Percentiles rank a stretch among this genome's conserved stretches.
Evolutionary conservation across 2,113 vertebrate genomes (phyloP).

Genomic region (Rhodinocichla rosea): DNA sequence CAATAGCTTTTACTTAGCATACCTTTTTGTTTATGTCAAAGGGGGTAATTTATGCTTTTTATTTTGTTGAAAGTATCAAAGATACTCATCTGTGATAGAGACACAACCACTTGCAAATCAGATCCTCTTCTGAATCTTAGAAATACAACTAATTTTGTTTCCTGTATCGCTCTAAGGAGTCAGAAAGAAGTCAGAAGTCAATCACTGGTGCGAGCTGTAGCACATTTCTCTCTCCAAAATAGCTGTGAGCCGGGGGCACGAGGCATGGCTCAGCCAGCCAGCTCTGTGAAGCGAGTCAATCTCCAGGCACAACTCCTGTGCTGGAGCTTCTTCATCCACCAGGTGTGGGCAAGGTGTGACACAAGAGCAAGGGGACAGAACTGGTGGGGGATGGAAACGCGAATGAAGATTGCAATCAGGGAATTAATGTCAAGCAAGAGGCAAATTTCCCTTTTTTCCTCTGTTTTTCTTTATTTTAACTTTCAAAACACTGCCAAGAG

Average conservation of each 20-base stretch:
- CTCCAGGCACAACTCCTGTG: background rate
- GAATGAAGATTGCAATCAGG: background rate
- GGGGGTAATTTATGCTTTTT: background rate
- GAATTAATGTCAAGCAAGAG: background rate
- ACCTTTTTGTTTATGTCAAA: background rate
- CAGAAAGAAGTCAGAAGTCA: background rate
- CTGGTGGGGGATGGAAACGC: background rate
- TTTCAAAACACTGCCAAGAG: background rate
- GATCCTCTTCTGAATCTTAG: background rate
- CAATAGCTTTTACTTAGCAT: background rate
- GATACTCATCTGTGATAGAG: background rate
- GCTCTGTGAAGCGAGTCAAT: background rate
- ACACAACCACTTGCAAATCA: background rate
- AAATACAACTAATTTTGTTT: background rate
- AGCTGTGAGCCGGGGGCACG: background rate
- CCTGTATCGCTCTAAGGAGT: background rate
- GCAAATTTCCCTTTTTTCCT: background rate
- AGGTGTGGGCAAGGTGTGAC: background rate
- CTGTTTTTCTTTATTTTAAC: background rate
- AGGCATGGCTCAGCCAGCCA: background rate
- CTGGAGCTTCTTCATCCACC: background rate
- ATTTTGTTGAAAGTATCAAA: background rate
- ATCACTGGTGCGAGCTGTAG: background rate
- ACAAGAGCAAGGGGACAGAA: background rate
- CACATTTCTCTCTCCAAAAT: background rate